These are phyloP conservation scores for Heliconius ismenius DNA, from an alignment of 2,888 invertebrate genomes.

Conservation along the genomic window DNA sequence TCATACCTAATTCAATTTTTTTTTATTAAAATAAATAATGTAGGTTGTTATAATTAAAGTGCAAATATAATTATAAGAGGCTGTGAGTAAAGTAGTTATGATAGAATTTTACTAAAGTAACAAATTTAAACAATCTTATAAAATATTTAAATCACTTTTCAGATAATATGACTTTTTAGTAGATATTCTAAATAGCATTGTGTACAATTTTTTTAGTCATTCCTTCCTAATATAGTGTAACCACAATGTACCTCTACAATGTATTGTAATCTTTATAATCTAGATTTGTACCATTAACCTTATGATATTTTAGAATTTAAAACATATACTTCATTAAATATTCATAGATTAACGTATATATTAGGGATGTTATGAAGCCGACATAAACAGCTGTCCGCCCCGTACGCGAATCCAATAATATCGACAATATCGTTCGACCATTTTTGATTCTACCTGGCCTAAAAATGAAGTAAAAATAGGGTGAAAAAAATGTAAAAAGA, in stretches of 20 bases:
- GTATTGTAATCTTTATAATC: constrained; percentile 25
- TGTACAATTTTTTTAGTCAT: constrained; percentile 22
- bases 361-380: background rate
- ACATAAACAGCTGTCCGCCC: too few species aligned
- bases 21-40: background rate
- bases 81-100: constrained; percentile 34
- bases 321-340: constrained; percentile 3
- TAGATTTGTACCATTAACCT: constrained; percentile 12
- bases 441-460: too few species aligned
- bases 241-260: constrained; percentile 30
- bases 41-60: constrained; percentile 22
- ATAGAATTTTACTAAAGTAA: constrained; percentile 6
- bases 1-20: too few species aligned
- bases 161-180: background rate
- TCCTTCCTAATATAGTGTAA: constrained; percentile 18
- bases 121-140: constrained; percentile 14
- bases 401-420: too few species aligned
- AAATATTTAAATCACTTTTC: constrained; percentile 10
- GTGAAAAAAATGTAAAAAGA: too few species aligned
- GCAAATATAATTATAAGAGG: constrained; percentile 32
- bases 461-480: too few species aligned
- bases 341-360: background rate
- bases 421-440: too few species aligned
- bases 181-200: background rate
- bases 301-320: constrained; percentile 11